Percentiles rank a stretch among this genome's conserved stretches.
Conservation (phyloP, 2,113 vertebrate species). For the Rynchops niger region DNA sequence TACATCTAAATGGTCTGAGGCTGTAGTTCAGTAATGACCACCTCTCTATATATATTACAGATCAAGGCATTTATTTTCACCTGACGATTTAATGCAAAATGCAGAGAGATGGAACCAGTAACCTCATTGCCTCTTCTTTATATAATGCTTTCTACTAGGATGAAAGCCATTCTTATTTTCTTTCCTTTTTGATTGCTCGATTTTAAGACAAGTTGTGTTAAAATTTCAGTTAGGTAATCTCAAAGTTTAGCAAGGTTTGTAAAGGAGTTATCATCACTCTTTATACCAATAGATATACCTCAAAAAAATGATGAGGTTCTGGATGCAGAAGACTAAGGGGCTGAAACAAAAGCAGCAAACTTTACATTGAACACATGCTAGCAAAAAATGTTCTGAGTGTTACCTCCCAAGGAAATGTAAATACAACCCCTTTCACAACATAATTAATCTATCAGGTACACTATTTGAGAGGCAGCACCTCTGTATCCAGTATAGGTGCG, state of each 20-base stretch:
- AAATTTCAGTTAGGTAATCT: not conserved
- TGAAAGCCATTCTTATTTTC: not conserved
- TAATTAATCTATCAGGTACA: not conserved
- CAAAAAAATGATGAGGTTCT: not conserved
- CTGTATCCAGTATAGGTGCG: not conserved
- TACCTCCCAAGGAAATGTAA: not conserved
- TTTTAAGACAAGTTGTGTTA: not conserved
- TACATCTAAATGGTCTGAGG: not conserved
- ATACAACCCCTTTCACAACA: not conserved
- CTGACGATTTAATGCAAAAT: not conserved
- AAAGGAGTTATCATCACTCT: not conserved
- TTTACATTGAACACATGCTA: not conserved
- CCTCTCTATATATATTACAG: not conserved
- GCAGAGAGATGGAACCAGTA: not conserved
- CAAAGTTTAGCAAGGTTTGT: not conserved
- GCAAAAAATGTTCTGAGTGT: not conserved
- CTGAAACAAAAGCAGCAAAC: not conserved
- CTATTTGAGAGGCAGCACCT: not conserved
- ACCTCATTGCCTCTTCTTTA: not conserved
- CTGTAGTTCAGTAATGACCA: not conserved
- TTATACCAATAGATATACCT: not conserved
- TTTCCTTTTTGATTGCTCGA: not conserved
- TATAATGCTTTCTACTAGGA: not conserved
- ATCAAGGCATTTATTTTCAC: not conserved
- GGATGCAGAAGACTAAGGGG: not conserved